phyloP scores from a whole-genome alignment of 2,113 vertebrate genomes.

The Nyctereutes procyonoides region DNA sequence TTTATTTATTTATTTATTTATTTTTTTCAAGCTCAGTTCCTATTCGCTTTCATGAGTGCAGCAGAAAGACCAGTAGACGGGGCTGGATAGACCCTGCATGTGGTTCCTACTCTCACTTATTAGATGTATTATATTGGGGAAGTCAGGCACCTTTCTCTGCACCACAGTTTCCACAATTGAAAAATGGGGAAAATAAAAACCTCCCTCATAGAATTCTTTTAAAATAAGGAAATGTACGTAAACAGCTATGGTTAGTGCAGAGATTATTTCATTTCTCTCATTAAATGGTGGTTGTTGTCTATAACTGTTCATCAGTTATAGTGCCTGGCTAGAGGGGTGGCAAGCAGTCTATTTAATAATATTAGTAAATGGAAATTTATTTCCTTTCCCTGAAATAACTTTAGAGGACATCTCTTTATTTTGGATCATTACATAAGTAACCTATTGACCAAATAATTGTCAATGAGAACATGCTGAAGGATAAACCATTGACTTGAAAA shows the following conservation, averaged over 20 bases:
- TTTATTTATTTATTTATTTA: too few species aligned
- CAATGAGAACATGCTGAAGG: background rate
- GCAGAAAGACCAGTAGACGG: background rate
- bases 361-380: conserved; percentile 37
- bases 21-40: background rate
- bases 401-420: conserved; percentile 30
- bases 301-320: background rate
- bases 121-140: background rate
- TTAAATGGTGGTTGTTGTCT: background rate
- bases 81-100: background rate
- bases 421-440: background rate
- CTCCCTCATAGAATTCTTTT: background rate
- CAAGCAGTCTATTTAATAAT: background rate
- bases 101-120: background rate
- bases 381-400: conserved; percentile 32
- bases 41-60: background rate
- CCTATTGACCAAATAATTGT: background rate
- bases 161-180: background rate
- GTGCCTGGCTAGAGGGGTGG: background rate
- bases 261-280: background rate
- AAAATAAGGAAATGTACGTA: background rate
- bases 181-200: conserved; percentile 36
- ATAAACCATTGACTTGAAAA: background rate
- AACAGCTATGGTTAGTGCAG: background rate
- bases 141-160: background rate